phyloP scores from a whole-genome alignment of 2,888 invertebrate species.

The Limnephilus rhombicus region DNA sequence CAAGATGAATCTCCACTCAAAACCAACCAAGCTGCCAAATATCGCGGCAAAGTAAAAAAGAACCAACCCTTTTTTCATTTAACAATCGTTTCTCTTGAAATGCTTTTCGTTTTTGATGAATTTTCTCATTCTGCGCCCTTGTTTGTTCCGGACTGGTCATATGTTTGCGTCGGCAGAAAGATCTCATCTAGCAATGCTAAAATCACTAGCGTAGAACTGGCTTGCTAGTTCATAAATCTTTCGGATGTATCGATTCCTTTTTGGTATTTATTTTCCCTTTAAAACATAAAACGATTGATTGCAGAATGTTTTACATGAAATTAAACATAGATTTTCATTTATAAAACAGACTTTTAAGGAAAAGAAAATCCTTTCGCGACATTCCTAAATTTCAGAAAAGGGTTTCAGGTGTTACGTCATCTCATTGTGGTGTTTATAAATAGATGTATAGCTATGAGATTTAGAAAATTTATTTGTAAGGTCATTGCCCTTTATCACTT shows the following conservation, averaged over 20 bases:
- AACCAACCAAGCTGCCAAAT: background rate
- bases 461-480: background rate
- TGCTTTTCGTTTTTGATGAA: background rate
- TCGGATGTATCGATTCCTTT: slow-evolving; percentile 20
- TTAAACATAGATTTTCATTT: background rate
- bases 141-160: slow-evolving; percentile 16
- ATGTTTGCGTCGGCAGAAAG: slow-evolving; percentile 31
- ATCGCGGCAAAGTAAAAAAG: slow-evolving; percentile 16
- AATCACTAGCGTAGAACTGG: slow-evolving; percentile 25
- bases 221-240: slow-evolving; percentile 1
- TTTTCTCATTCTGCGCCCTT: background rate
- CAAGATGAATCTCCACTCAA: background rate
- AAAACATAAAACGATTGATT: background rate
- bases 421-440: background rate
- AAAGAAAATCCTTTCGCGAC: background rate
- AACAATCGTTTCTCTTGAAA: background rate
- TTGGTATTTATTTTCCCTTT: background rate
- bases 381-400: background rate
- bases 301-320: background rate
- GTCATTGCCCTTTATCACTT: background rate
- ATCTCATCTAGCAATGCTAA: slow-evolving; percentile 18
- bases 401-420: background rate
- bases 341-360: background rate
- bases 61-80: background rate
- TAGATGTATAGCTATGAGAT: background rate